phyloP scores from a whole-genome alignment of 2,797 vertebrate genomes.

The Diplodus sargus region DNA sequence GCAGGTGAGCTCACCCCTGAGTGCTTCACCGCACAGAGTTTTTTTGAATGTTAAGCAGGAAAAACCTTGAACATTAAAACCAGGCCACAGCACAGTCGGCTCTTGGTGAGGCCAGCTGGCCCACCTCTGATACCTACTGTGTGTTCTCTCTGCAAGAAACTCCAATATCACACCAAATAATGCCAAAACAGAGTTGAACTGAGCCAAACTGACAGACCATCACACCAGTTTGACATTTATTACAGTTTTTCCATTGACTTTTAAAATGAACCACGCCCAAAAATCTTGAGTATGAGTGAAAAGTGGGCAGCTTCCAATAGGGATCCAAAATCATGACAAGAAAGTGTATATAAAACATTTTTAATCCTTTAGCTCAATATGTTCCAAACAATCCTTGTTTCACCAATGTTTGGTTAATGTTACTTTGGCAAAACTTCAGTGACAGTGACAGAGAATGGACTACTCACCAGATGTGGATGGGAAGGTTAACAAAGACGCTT shows the following conservation, averaged over 20 bases:
- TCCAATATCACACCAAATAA: slow-evolving; percentile 6
- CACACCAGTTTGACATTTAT: neutral
- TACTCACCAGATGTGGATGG: neutral
- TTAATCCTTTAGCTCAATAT: neutral
- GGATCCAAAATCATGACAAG: no score
- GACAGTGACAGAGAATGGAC: neutral
- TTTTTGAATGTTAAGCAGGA: neutral
- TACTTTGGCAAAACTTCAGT: neutral
- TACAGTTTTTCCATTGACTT: neutral
- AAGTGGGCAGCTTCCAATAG: neutral
- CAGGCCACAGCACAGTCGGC: neutral
- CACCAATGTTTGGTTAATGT: neutral
- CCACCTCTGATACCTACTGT: neutral
- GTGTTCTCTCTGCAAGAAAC: neutral
- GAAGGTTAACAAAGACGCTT: neutral
- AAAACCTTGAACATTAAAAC: slow-evolving; percentile 1
- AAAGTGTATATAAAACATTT: neutral
- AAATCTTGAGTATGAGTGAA: neutral
- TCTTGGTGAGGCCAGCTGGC: slow-evolving; percentile 18
- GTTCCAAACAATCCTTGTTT: neutral
- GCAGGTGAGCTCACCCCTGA: neutral
- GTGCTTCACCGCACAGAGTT: neutral
- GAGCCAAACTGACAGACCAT: slow-evolving; percentile 9
- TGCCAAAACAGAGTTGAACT: neutral
- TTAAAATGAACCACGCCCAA: neutral